phyloP scores from a whole-genome alignment of 2,113 vertebrate species.

The Elanus axillaris region DNA sequence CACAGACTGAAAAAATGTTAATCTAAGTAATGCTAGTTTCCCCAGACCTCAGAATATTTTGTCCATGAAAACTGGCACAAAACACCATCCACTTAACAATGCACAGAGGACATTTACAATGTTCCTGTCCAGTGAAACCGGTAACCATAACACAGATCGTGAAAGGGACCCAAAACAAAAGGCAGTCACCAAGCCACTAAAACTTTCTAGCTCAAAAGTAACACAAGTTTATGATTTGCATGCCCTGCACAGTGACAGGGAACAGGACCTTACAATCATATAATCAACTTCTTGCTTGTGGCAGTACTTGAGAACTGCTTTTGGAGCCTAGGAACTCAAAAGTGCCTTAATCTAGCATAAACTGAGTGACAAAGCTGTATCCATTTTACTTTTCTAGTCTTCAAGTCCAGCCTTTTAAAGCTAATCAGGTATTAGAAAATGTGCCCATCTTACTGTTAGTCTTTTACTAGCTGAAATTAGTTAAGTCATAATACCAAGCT shows the following conservation, averaged over 20 bases:
- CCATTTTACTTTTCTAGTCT: background rate
- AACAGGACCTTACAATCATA: background rate
- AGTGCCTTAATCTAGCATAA: background rate
- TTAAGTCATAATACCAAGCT: fast-evolving
- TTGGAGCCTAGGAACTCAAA: background rate
- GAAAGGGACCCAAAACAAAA: background rate
- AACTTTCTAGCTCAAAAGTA: background rate
- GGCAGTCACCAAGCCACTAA: background rate
- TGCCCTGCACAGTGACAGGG: background rate
- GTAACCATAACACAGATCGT: background rate
- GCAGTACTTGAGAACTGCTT: background rate
- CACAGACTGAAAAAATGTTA: background rate
- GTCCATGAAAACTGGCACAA: background rate
- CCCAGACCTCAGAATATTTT: background rate
- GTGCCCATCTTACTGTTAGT: background rate
- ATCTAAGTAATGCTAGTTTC: background rate
- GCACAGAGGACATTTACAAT: background rate
- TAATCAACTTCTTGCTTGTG: background rate
- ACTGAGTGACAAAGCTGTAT: background rate
- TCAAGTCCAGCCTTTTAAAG: background rate
- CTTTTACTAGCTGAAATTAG: background rate
- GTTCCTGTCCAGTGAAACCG: background rate
- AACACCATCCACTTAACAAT: background rate
- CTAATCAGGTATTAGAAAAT: background rate
- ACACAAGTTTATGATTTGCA: background rate